Conservation (phyloP, 2,113 vertebrate genomes). For the Collichthys lucidus region DNA sequence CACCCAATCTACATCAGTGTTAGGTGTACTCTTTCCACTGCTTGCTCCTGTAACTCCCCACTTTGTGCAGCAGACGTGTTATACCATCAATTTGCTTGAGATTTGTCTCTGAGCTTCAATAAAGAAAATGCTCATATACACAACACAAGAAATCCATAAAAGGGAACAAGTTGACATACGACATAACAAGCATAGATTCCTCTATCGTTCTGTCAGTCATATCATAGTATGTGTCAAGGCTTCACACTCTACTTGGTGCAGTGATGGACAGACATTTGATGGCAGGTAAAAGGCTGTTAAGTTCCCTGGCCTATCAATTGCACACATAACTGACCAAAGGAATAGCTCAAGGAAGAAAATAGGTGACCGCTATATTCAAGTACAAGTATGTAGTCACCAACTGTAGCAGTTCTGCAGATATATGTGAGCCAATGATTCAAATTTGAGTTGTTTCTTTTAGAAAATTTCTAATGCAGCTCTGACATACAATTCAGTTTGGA, state of each 20-base stretch:
- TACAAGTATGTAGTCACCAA: too few relatives aligned
- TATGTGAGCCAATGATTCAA: too few relatives aligned
- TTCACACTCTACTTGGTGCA: neutral
- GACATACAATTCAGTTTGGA: neutral
- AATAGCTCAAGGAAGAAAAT: neutral
- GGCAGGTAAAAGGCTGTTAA: slow-evolving; percentile 7
- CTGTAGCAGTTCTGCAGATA: too few relatives aligned
- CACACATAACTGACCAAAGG: neutral
- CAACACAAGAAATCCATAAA: neutral
- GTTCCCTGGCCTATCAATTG: neutral
- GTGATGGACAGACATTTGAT: neutral
- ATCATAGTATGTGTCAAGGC: neutral
- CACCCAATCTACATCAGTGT: neutral
- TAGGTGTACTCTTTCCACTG: neutral
- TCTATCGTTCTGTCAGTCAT: neutral
- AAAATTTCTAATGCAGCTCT: too few relatives aligned
- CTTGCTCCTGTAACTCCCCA: neutral
- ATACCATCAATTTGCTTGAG: neutral
- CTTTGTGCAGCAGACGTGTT: neutral
- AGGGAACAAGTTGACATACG: neutral
- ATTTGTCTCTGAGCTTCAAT: slow-evolving; percentile 8
- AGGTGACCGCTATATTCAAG: neutral
- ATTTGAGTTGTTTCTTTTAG: too few relatives aligned
- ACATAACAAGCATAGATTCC: neutral
- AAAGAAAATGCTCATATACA: neutral